These are phyloP conservation scores for Poliocrania exsul DNA, from an alignment of 2,797 vertebrate genomes.

Conservation along the genomic window DNA sequence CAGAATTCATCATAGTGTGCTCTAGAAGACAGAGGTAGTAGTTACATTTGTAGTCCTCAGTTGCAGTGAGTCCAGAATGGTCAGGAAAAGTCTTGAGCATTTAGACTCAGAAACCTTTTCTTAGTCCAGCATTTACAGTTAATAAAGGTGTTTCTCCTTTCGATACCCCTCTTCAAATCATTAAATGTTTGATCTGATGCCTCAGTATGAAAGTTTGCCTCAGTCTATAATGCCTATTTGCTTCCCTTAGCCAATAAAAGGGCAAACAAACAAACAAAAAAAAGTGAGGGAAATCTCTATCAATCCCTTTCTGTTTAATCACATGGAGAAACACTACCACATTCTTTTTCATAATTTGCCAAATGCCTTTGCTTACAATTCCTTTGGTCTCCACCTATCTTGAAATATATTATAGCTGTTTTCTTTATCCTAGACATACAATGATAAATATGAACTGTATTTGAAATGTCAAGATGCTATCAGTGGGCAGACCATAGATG, in stretches of 20 bases:
- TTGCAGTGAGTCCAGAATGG: not conserved
- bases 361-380: not conserved
- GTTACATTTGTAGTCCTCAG: not conserved
- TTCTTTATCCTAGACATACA: not conserved
- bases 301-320: not conserved
- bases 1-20: not conserved
- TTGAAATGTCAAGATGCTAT: not conserved
- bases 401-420: not conserved
- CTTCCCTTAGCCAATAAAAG: not conserved
- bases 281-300: not conserved
- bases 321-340: not conserved
- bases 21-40: not conserved
- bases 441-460: not conserved
- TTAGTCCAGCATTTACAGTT: not conserved
- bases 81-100: not conserved
- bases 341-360: not conserved
- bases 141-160: not conserved
- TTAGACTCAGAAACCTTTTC: not conserved
- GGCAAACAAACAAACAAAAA: not conserved
- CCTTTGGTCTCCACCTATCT: not conserved
- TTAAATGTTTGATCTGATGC: not conserved
- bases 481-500: not conserved
- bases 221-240: not conserved
- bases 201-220: not conserved
- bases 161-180: not conserved